These are phyloP conservation scores for Phenganax marumi DNA, from an alignment of 92 coral and sea anemone genomes.

Conservation along the genomic window DNA sequence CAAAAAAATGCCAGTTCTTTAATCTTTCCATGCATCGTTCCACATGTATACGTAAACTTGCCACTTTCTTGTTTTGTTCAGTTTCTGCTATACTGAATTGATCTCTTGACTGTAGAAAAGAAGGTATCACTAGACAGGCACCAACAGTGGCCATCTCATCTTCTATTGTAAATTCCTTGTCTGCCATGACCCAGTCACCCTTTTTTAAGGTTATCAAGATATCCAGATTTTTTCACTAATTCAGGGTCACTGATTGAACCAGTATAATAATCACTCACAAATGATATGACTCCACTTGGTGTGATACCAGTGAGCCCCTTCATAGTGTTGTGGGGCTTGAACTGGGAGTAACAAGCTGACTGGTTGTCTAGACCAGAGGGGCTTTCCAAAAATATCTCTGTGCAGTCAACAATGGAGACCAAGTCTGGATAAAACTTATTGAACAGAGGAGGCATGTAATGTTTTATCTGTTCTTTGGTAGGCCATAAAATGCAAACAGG, in stretches of 20 bases:
- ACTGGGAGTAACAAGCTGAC: conserved; percentile 26
- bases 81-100: conserved; percentile 49
- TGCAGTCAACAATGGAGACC: conserved; percentile 36
- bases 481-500: conserved; percentile 16
- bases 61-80: conserved; percentile 56
- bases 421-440: conserved; percentile 23
- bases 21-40: no score
- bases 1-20: conserved; percentile 69
- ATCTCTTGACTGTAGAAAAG: conserved; percentile 41
- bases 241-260: conserved; percentile 35
- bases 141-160: conserved; percentile 61
- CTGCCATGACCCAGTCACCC: conserved; percentile 53
- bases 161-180: conserved; percentile 54
- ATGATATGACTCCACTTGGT: conserved; percentile 40
- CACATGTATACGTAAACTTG: conserved; percentile 60
- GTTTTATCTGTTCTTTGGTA: conserved; percentile 1
- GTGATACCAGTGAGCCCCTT: conserved; percentile 35
- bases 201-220: conserved; percentile 26
- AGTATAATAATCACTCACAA: conserved; percentile 9
- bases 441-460: conserved; percentile 18
- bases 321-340: conserved; percentile 29
- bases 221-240: conserved; percentile 49
- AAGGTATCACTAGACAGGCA: conserved; percentile 45
- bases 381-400: conserved; percentile 36
- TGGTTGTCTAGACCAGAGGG: conserved; percentile 42